Evolutionary conservation across 1,140 invertebrate species (phyloP).

Genomic region (Rhopalosiphum maidis): DNA sequence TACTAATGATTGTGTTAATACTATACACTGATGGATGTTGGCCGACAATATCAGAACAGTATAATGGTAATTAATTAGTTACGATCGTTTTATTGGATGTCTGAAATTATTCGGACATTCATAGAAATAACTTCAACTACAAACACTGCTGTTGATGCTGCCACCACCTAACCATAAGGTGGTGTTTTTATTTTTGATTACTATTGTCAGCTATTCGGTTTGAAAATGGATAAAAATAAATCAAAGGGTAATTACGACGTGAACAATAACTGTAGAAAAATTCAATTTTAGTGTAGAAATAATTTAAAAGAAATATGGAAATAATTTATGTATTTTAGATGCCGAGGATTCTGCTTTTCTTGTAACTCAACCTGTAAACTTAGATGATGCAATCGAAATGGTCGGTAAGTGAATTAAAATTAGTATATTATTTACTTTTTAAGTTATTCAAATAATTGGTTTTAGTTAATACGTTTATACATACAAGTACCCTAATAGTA

Average conservation of each 20-base stretch:
- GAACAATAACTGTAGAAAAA: not conserved
- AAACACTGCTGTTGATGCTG: not conserved
- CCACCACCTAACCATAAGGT: not conserved
- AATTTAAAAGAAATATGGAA: not conserved
- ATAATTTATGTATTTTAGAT: not conserved
- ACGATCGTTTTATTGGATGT: not conserved
- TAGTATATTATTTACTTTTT: not conserved
- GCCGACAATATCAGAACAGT: not conserved
- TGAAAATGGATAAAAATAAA: not conserved
- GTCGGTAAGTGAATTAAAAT: not conserved
- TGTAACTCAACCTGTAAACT: not conserved
- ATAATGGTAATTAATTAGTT: not conserved
- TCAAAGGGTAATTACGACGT: not conserved
- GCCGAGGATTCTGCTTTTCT: not conserved
- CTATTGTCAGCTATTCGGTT: not conserved
- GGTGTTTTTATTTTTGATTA: not conserved
- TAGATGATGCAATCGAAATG: not conserved
- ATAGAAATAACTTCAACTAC: not conserved
- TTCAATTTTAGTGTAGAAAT: not conserved
- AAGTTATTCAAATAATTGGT: not conserved
- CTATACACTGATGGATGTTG: constrained; percentile 4
- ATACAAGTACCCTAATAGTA: not conserved
- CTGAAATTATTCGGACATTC: not conserved
- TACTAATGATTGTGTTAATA: constrained; percentile 3
- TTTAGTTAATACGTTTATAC: not conserved